phyloP scores from a whole-genome alignment of 2,888 invertebrate genomes.

The Drosophila setosimentum region DNA sequence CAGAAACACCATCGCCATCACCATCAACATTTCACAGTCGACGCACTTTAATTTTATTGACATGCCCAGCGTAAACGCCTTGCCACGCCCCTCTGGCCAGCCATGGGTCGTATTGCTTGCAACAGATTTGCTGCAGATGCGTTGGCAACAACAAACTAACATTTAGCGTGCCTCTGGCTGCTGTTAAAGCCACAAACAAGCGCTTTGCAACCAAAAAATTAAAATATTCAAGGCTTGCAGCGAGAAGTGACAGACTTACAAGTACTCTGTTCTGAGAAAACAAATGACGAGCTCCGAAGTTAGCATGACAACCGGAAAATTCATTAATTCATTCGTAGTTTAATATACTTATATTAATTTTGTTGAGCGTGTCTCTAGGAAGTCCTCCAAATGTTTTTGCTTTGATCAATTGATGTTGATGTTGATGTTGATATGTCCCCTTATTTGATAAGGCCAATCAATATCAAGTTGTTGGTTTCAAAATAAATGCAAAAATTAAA shows the following conservation, averaged over 20 bases:
- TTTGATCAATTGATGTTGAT: no score
- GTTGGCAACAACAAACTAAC: constrained; percentile 60
- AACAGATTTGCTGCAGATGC: constrained; percentile 78
- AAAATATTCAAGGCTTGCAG: neutral
- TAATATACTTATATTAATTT: neutral
- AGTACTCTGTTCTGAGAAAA: constrained; percentile 1
- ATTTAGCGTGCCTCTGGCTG: constrained; percentile 38
- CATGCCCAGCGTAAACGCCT: constrained; percentile 54
- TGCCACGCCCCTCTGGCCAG: constrained; percentile 5
- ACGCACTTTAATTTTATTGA: constrained; percentile 77
- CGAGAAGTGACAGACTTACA: neutral
- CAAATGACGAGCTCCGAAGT: neutral
- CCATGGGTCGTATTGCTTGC: constrained; percentile 32
- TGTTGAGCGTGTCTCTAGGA: neutral
- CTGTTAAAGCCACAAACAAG: constrained; percentile 17
- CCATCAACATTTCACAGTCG: constrained; percentile 31
- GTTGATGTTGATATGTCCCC: no score
- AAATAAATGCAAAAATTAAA: neutral
- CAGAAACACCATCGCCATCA: constrained; percentile 15
- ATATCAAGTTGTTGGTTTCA: neutral
- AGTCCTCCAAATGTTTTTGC: neutral
- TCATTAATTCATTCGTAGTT: neutral
- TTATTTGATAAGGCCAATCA: neutral
- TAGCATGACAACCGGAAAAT: neutral
- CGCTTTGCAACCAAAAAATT: constrained; percentile 5